phyloP scores from a whole-genome alignment of 92 coral and sea anemone genomes.

The Zoanthus solanderi region DNA sequence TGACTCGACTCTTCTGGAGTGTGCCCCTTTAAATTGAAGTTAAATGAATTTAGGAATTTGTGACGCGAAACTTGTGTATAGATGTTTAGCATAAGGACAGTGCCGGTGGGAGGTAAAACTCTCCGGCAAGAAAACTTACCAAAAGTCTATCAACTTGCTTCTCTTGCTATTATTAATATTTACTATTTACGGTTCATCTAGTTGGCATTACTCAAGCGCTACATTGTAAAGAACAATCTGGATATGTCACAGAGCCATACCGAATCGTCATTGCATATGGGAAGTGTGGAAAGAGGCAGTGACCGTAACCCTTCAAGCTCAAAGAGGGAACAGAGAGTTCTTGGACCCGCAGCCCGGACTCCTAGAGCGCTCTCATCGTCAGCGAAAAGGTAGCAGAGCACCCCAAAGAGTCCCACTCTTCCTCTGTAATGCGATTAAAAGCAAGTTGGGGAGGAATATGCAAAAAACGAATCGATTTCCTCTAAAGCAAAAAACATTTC shows the following conservation, averaged over 20 bases:
- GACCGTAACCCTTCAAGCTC: slow-evolving; percentile 30
- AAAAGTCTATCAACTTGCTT: neutral
- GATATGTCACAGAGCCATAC: slow-evolving; percentile 2
- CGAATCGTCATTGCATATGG: slow-evolving; percentile 15
- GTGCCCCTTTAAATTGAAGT: neutral
- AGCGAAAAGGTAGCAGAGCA: slow-evolving; percentile 64
- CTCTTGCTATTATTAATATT: slow-evolving; percentile 19
- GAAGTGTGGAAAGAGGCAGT: slow-evolving; percentile 12
- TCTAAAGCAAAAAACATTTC: neutral
- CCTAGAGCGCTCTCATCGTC: slow-evolving; percentile 71
- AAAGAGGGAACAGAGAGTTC: slow-evolving; percentile 37
- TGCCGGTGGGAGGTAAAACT: slow-evolving; percentile 31
- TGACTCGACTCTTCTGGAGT: neutral
- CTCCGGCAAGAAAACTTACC: slow-evolving; percentile 19
- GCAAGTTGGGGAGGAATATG: neutral
- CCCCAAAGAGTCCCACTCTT: neutral
- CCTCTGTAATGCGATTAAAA: neutral
- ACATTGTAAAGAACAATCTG: slow-evolving; percentile 19
- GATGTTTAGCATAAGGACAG: slow-evolving; percentile 37
- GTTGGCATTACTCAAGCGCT: slow-evolving; percentile 26
- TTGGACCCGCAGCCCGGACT: slow-evolving; percentile 50
- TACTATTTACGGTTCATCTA: slow-evolving; percentile 27
- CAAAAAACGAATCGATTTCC: neutral
- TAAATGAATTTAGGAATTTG: neutral
- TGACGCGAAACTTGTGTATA: slow-evolving; percentile 18